Evolutionary conservation across 2,888 invertebrate genomes (phyloP).

Genomic region (Drosophila cognata): DNA sequence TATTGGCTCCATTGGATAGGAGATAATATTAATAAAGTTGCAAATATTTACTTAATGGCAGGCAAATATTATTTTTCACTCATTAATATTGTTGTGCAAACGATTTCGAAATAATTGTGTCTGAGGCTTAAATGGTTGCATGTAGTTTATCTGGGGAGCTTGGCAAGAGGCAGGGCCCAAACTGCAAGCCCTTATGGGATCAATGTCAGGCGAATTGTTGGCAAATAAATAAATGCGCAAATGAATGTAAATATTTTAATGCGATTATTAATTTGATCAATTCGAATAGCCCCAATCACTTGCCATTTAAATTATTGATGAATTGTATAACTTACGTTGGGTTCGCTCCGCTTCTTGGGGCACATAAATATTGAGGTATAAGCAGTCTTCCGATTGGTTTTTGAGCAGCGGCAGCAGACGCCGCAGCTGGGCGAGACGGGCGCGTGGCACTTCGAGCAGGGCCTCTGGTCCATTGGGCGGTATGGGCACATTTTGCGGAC

Average conservation of each 20-base stretch:
- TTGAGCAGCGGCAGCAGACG: slow-evolving; percentile 92
- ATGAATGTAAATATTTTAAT: slow-evolving; percentile 1
- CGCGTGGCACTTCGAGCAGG: slow-evolving; percentile 91
- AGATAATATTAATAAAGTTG: not conserved
- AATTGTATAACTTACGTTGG: slow-evolving; percentile 70
- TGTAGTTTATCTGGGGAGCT: not conserved
- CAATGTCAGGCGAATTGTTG: not conserved
- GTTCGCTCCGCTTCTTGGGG: slow-evolving; percentile 87
- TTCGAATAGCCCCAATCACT: slow-evolving; percentile 1
- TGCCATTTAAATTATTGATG: not conserved
- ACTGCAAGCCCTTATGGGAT: not conserved
- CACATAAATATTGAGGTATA: slow-evolving; percentile 98
- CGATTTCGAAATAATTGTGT: not conserved
- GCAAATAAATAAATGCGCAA: not conserved
- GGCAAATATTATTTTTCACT: not conserved
- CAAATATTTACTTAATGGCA: not conserved
- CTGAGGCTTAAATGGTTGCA: not conserved
- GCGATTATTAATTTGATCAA: slow-evolving; percentile 5
- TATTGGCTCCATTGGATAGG: not conserved
- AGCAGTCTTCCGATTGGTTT: slow-evolving; percentile 98
- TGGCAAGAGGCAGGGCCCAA: not conserved
- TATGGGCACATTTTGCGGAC: slow-evolving; percentile 92
- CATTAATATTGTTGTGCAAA: not conserved
- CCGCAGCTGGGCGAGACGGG: slow-evolving; percentile 93
- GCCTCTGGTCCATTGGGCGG: slow-evolving; percentile 86